These are phyloP conservation scores for Spatulosminthurus flaviceps DNA, from an alignment of 2,888 invertebrate species.

Conservation along the genomic window DNA sequence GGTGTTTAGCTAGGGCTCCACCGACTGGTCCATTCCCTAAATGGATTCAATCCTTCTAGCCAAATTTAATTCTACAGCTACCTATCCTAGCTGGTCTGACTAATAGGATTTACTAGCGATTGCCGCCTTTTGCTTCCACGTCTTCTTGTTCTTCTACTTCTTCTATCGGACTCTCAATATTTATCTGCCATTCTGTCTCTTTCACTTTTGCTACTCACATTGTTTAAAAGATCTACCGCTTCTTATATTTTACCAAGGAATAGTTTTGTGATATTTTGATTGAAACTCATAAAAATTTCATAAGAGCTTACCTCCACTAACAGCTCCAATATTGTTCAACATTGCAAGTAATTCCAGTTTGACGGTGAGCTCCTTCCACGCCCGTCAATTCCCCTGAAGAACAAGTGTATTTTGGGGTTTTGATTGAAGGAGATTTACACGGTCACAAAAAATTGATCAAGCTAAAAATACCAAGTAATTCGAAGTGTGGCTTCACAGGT, in stretches of 20 bases:
- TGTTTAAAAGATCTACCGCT: not conserved
- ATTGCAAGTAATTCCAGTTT: conserved; percentile 64
- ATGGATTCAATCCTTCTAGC: conserved; percentile 36
- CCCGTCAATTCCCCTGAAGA: not conserved
- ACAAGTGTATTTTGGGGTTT: too few species aligned
- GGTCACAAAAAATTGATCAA: too few species aligned
- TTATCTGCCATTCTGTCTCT: not conserved
- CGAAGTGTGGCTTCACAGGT: not conserved
- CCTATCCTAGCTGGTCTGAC: conserved; percentile 33
- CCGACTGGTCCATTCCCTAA: conserved; percentile 25
- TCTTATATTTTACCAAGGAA: not conserved
- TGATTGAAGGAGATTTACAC: too few species aligned
- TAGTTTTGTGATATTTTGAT: too few species aligned
- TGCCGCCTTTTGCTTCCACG: not conserved
- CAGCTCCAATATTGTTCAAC: conserved; percentile 63
- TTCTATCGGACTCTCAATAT: not conserved
- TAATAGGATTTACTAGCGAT: conserved; percentile 29
- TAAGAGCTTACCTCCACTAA: conserved; percentile 57
- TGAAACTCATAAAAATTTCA: conserved; percentile 4
- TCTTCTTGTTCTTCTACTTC: not conserved
- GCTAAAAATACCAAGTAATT: too few species aligned
- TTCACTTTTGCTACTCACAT: not conserved
- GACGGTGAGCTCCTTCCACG: conserved; percentile 38
- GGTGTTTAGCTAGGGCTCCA: not conserved
- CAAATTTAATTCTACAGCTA: conserved; percentile 43